phyloP scores from a whole-genome alignment of 1,140 invertebrate genomes.

The Macrocentrus cingulum region DNA sequence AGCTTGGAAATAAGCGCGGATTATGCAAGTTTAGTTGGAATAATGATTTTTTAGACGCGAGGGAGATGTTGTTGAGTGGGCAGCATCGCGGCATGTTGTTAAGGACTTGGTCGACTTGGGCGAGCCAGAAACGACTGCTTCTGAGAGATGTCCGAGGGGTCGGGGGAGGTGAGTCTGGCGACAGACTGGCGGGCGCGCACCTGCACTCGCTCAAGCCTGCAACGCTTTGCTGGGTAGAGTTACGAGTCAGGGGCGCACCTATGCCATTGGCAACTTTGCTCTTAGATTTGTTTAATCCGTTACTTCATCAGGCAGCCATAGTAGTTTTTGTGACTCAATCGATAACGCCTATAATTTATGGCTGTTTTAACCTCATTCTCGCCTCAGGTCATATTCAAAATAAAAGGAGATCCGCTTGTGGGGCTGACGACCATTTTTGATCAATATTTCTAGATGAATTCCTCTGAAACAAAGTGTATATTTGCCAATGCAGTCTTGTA shows the following conservation, averaged over 20 bases:
- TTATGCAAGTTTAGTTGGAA: background rate
- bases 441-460: too few relatives aligned
- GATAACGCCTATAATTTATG: too few relatives aligned
- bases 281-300: background rate
- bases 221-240: conserved; percentile 27
- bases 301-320: background rate
- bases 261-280: background rate
- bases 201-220: conserved; percentile 42
- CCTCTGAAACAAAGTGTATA: too few relatives aligned
- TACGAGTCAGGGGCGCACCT: conserved; percentile 29
- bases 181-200: conserved; percentile 58
- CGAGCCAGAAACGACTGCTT: conserved; percentile 29
- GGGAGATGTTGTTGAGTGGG: background rate
- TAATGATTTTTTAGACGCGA: too few relatives aligned
- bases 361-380: background rate
- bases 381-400: too few relatives aligned
- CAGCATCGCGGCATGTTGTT: conserved; percentile 20
- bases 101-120: conserved; percentile 22
- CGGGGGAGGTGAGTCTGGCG: conserved; percentile 41
- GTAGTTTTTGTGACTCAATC: too few relatives aligned
- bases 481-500: too few relatives aligned
- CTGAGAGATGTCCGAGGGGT: conserved; percentile 7
- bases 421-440: too few relatives aligned
- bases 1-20: too few relatives aligned
- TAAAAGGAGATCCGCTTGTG: too few relatives aligned